These are phyloP conservation scores for Bambusicola thoracicus DNA, from an alignment of 2,113 vertebrate species.

Conservation along the genomic window DNA sequence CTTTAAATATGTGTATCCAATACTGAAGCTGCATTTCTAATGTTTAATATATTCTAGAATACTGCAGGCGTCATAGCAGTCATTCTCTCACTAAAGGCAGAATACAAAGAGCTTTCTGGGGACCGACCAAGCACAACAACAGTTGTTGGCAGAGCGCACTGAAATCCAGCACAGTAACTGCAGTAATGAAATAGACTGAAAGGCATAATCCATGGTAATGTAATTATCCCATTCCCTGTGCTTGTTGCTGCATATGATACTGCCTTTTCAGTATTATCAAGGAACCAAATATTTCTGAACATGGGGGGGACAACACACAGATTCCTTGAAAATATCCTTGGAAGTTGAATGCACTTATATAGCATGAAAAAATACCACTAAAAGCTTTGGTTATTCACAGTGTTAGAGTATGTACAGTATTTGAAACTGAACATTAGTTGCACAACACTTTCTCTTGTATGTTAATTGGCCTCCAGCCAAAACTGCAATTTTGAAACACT, in stretches of 20 bases:
- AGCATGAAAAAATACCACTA: not conserved
- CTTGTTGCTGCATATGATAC: not conserved
- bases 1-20: slow-evolving; percentile 9
- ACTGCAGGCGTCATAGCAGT: not conserved
- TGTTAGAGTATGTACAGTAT: not conserved
- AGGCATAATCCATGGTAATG: not conserved
- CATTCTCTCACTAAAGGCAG: not conserved
- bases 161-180: not conserved
- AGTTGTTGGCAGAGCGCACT: not conserved
- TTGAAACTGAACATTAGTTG: not conserved
- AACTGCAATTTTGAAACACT: not conserved
- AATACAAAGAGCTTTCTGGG: not conserved
- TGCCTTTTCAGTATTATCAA: not conserved
- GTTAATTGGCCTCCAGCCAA: not conserved
- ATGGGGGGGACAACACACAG: not conserved
- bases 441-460: not conserved
- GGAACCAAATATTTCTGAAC: not conserved
- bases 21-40: not conserved
- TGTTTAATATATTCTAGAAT: not conserved
- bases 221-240: not conserved
- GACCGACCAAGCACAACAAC: not conserved
- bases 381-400: not conserved
- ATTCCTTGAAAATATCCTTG: not conserved
- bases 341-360: not conserved
- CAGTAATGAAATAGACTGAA: not conserved